phyloP scores from a whole-genome alignment of 2,113 vertebrate genomes.

The Perca flavescens region DNA sequence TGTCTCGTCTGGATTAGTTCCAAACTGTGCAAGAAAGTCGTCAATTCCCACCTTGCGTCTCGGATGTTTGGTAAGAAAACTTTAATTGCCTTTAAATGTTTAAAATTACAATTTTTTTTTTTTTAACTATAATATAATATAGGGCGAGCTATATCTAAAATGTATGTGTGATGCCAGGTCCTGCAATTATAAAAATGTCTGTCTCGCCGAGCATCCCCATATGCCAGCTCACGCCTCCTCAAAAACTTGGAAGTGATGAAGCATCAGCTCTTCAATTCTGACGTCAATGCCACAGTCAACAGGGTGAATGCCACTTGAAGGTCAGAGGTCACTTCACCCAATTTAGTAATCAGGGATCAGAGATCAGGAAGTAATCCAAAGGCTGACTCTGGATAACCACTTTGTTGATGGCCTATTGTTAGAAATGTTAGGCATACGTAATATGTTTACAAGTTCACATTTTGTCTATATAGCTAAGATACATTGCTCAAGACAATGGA shows the following conservation, averaged over 20 bases:
- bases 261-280: constrained; percentile 32
- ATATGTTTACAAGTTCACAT: background rate
- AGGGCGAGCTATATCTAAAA: background rate
- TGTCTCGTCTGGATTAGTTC: constrained; percentile 41
- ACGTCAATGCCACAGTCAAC: constrained; percentile 44
- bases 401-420: background rate
- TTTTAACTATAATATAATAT: background rate
- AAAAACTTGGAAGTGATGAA: constrained; percentile 6
- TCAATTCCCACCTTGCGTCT: constrained; percentile 13
- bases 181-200: constrained; percentile 8
- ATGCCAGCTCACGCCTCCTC: constrained; percentile 2
- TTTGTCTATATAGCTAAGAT: background rate
- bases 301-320: constrained; percentile 64
- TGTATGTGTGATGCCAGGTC: background rate
- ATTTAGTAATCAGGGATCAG: constrained; percentile 53
- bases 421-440: background rate
- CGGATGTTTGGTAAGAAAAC: constrained; percentile 68
- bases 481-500: background rate
- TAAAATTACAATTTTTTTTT: background rate
- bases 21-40: constrained; percentile 32
- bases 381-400: constrained; percentile 32
- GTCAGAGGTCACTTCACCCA: constrained; percentile 74
- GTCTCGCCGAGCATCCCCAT: background rate
- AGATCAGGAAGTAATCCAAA: constrained; percentile 39
- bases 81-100: constrained; percentile 2